Percentiles rank a stretch among this genome's conserved stretches.
phyloP scores from a whole-genome alignment of 2,113 vertebrate species.

The Zapus hudsonius region DNA sequence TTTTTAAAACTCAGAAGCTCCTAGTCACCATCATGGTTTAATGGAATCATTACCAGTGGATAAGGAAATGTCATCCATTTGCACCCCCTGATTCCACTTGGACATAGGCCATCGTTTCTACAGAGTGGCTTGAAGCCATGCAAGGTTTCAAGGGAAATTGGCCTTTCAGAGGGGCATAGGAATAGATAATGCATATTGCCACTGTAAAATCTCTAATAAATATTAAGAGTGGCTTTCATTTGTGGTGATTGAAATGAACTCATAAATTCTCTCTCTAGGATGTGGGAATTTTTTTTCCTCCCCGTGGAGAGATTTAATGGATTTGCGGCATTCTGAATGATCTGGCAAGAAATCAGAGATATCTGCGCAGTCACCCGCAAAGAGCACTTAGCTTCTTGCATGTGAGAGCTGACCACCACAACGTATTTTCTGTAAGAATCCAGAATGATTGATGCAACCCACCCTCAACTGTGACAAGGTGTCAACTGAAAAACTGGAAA shows the following conservation, averaged over 20 bases:
- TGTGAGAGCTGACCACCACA: constrained; percentile 62
- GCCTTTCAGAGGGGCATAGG: constrained; percentile 59
- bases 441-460: constrained; percentile 58
- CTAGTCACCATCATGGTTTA: not conserved
- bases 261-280: constrained; percentile 79
- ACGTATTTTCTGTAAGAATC: constrained; percentile 58
- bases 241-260: constrained; percentile 78
- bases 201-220: constrained; percentile 77
- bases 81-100: constrained; percentile 59
- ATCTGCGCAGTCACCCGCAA: constrained; percentile 64
- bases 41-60: constrained; percentile 65
- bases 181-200: constrained; percentile 71
- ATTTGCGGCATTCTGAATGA: constrained; percentile 70
- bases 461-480: constrained; percentile 53
- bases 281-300: constrained; percentile 70
- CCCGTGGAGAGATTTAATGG: constrained; percentile 70
- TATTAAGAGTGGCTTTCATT: constrained; percentile 76
- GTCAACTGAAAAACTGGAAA: constrained; percentile 75
- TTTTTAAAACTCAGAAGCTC: constrained; percentile 51
- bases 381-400: constrained; percentile 66
- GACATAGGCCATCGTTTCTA: constrained; percentile 56
- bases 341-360: constrained; percentile 71
- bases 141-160: constrained; percentile 62
- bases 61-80: constrained; percentile 46
- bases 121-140: constrained; percentile 68